Percentiles rank a stretch among this genome's conserved stretches.
These are phyloP conservation scores for Drosophila demipolita DNA, from an alignment of 2,888 invertebrate genomes.

Conservation along the genomic window DNA sequence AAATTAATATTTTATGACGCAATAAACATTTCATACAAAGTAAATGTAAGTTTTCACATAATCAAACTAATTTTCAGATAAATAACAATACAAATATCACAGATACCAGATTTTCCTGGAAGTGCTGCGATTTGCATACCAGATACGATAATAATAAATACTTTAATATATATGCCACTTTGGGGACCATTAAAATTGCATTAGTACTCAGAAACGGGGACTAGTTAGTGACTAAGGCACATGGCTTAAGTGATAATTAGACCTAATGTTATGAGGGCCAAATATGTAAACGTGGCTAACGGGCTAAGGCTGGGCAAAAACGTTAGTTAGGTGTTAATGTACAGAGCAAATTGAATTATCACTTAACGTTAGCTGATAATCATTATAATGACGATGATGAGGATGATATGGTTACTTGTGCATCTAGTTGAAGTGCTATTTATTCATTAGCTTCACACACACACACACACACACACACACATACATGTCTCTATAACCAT, in stretches of 20 bases:
- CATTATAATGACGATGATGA: constrained; percentile 21
- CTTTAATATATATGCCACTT: constrained; percentile 32
- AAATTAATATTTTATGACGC: constrained; percentile 16
- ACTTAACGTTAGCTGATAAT: constrained; percentile 44
- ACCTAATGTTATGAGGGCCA: constrained; percentile 31
- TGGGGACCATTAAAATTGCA: constrained; percentile 65
- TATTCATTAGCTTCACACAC: constrained; percentile 64
- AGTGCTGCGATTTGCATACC: constrained; percentile 54
- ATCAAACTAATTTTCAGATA: background rate
- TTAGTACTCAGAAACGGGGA: constrained; percentile 35
- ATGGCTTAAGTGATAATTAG: constrained; percentile 40
- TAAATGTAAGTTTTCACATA: background rate
- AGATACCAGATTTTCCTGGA: constrained; percentile 11
- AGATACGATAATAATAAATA: constrained; percentile 48
- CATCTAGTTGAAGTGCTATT: constrained; percentile 52
- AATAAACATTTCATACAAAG: constrained; percentile 5
- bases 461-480: constrained; percentile 8
- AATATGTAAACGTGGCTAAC: constrained; percentile 28
- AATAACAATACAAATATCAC: constrained; percentile 3
- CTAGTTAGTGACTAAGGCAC: constrained; percentile 6
- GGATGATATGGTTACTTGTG: constrained; percentile 35
- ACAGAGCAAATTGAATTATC: constrained; percentile 74
- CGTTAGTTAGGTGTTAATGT: constrained; percentile 74
- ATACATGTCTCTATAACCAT: background rate
- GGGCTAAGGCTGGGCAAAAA: constrained; percentile 40